phyloP scores from a whole-genome alignment of 2,113 vertebrate genomes.

The Labrus mixtus region DNA sequence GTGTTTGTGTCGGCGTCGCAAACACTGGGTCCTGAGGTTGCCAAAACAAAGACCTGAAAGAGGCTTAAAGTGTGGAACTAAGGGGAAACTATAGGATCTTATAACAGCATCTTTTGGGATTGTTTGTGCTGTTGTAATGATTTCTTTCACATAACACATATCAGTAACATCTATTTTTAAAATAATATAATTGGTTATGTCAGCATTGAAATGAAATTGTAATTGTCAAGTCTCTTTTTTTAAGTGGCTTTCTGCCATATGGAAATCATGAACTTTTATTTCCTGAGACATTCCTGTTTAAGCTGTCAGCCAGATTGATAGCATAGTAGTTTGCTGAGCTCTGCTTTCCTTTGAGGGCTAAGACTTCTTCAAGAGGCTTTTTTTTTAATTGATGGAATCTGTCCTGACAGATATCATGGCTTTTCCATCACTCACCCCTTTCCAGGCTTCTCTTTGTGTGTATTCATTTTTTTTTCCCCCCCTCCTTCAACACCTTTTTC shows the following conservation, averaged over 20 bases:
- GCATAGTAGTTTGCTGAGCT: conserved; percentile 41
- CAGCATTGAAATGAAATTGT: conserved; percentile 9
- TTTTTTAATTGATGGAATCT: conserved; percentile 73
- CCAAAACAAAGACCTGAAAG: too few relatives aligned
- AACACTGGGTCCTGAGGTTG: too few relatives aligned
- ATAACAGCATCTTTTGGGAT: too few relatives aligned
- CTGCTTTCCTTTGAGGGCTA: conserved; percentile 50
- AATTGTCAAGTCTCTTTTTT: background rate
- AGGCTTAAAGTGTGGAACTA: too few relatives aligned
- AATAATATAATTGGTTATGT: background rate
- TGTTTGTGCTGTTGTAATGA: too few relatives aligned
- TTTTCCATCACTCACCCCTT: conserved; percentile 67
- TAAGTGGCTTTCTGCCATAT: background rate
- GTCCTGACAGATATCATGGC: conserved; percentile 67
- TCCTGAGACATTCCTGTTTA: conserved; percentile 18
- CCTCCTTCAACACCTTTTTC: conserved; percentile 34
- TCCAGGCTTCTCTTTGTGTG: conserved; percentile 49
- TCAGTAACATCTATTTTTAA: too few relatives aligned
- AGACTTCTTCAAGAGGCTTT: conserved; percentile 58
- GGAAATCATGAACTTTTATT: conserved; percentile 24
- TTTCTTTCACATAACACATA: too few relatives aligned
- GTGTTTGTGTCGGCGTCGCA: too few relatives aligned
- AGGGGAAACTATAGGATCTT: too few relatives aligned
- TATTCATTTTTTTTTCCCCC: background rate
- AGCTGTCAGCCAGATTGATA: conserved; percentile 51